A percentile compares a stretch with the other conserved stretches of the same genome.
Conservation (phyloP, 1,140 invertebrate genomes). For the Neuroterus valhalla region DNA sequence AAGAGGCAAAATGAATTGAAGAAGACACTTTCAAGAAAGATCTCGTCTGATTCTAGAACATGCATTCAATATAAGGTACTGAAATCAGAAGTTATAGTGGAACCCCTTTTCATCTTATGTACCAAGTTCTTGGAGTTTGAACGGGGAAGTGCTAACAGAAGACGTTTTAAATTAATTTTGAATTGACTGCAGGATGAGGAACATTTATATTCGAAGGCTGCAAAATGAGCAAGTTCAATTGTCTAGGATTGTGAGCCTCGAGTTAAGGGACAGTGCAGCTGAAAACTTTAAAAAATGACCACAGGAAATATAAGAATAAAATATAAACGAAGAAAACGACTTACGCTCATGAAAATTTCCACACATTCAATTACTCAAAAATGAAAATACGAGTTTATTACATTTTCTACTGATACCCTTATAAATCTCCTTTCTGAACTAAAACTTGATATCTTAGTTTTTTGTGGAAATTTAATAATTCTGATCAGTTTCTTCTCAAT, state of each 20-base stretch:
- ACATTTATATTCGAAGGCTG: slow-evolving; percentile 1
- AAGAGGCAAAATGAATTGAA: neutral
- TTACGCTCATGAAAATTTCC: neutral
- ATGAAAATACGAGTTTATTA: too few relatives aligned
- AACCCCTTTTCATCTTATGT: neutral
- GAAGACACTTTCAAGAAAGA: neutral
- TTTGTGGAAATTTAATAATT: too few relatives aligned
- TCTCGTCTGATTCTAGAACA: neutral
- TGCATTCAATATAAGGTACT: neutral
- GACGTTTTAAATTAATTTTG: neutral
- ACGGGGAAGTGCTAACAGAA: neutral
- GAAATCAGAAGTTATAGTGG: slow-evolving; percentile 17
- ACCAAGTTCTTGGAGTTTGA: neutral
- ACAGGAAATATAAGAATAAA: neutral
- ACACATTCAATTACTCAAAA: too few relatives aligned
- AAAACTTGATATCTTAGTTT: too few relatives aligned
- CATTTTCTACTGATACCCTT: too few relatives aligned
- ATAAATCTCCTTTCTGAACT: too few relatives aligned
- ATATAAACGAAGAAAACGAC: neutral
- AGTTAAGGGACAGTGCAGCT: neutral
- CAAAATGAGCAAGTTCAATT: slow-evolving; percentile 4
- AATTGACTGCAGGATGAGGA: neutral
- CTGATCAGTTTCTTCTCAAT: too few relatives aligned
- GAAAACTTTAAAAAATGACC: neutral
- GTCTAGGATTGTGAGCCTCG: neutral